phyloP scores from a whole-genome alignment of 2,888 invertebrate genomes.

The Anorthoa munda region DNA sequence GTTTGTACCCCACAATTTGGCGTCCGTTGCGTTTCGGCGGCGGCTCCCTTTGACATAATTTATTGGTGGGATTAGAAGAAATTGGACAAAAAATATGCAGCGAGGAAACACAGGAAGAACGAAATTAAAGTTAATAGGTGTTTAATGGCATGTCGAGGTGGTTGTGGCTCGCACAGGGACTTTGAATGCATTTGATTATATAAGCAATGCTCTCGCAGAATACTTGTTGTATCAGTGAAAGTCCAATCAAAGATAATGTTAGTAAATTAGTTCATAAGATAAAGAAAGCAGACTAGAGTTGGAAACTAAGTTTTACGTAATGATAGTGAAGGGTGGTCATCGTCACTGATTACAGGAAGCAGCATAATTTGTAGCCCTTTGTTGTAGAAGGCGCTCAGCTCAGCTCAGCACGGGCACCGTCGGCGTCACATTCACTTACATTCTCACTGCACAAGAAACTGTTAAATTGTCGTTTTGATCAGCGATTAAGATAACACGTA shows the following conservation, averaged over 20 bases:
- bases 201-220: no score
- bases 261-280: background rate
- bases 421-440: slow-evolving; percentile 55
- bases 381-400: slow-evolving; percentile 51
- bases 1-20: slow-evolving; percentile 68
- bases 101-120: slow-evolving; percentile 35
- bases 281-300: background rate
- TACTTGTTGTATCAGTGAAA: slow-evolving; percentile 17
- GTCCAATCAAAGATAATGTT: background rate
- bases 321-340: slow-evolving; percentile 39
- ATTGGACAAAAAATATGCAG: slow-evolving; percentile 56
- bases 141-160: background rate
- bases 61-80: slow-evolving; percentile 58
- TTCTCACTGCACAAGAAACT: slow-evolving; percentile 56
- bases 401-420: background rate
- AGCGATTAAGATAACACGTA: slow-evolving; percentile 64
- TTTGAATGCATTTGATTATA: no score
- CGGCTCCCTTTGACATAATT: slow-evolving; percentile 54
- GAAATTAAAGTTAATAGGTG: slow-evolving; percentile 27
- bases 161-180: no score
- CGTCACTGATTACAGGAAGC: slow-evolving; percentile 19
- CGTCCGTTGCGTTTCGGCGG: slow-evolving; percentile 53
- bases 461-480: slow-evolving; percentile 68
- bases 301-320: slow-evolving; percentile 20
- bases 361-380: slow-evolving; percentile 31